Base-by-base conservation (phyloP, 2,888 invertebrate genomes). In the Aleiodes leptofemur region DNA sequence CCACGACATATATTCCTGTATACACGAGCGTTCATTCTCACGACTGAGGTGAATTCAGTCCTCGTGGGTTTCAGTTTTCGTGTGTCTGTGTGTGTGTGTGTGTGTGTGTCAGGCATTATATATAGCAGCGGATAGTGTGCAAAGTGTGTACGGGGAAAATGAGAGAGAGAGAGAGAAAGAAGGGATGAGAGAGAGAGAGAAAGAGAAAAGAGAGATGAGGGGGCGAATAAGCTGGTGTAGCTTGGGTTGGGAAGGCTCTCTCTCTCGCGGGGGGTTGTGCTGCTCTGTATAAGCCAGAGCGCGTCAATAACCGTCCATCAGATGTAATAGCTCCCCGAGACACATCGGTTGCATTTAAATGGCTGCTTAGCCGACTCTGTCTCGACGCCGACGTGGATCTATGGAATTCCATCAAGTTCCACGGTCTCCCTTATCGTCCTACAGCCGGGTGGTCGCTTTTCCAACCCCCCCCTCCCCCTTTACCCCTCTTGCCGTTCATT, bases 321-420 rank as follows among this genome's bases (percentile, higher is more conserved):
- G 89, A 88, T 89, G 88, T 89, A 89, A 89, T 89, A 88, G 89
- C 88, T 88, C 89, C 89, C 89, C 86, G 88, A 89, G 89, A 89
- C 89, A 89, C 89, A 89, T 89, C 89, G 89, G 89, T 89, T 89
- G 89, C 89, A 89, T 89, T 89, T 89, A 89, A 89, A 89, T 89
- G 88, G 89, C 89, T 89, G 88, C 89, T 89, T 89, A 89, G 88
- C 89, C 86, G 87, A 88, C 87, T 89, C 88, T 89, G 89, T 88
- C 89, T 88, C 89, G 89, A 86, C 87, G 87, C 84, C 86, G 89
- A 89, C 89, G 87, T 88, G 86, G 89, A 89, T 89, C 89, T 89
- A 89, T 88, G 88, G 89, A 88, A 89, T 89, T 89, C 89, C 88
- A 89, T 89, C 89, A 89, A 89, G 88, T 87, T 88, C 86, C 85